Percentiles rank a stretch among this genome's conserved stretches.
Evolutionary conservation across 2,797 vertebrate genomes (phyloP).

Genomic region (Bryconaethiops microstoma): DNA sequence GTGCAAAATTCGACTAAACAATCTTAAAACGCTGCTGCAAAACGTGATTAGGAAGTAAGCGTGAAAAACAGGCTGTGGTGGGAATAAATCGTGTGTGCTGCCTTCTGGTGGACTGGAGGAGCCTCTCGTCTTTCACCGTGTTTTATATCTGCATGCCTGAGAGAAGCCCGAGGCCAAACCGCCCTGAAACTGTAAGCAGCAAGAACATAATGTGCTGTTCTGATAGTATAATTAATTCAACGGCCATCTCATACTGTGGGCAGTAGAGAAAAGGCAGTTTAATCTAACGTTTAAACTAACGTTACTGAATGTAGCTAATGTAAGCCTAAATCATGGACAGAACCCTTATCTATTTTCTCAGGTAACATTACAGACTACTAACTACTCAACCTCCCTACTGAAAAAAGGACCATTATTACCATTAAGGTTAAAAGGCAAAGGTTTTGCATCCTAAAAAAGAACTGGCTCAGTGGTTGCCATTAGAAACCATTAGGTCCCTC

Average conservation of each 20-base stretch:
- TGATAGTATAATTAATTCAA: neutral
- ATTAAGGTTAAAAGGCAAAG: too few species aligned
- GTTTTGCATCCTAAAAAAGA: too few species aligned
- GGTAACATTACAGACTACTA: neutral
- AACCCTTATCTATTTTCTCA: neutral
- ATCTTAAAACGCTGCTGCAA: neutral
- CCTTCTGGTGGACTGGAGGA: conserved; percentile 55
- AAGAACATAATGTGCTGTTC: neutral
- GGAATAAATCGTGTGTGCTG: neutral
- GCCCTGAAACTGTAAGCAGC: neutral
- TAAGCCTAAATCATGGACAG: neutral
- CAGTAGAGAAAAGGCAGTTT: neutral
- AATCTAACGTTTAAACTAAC: neutral
- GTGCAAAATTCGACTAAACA: neutral
- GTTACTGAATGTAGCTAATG: neutral
- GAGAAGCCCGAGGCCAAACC: neutral
- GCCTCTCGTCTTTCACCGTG: neutral
- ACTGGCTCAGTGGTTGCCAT: too few species aligned
- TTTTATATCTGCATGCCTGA: neutral
- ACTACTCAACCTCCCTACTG: too few species aligned
- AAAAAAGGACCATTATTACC: too few species aligned
- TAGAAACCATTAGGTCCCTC: too few species aligned
- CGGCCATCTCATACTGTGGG: neutral
- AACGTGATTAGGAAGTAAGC: conserved; percentile 30
- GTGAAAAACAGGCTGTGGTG: neutral